Conservation (phyloP, 64 coral and sea anemone genomes). For the Actinia equina region DNA sequence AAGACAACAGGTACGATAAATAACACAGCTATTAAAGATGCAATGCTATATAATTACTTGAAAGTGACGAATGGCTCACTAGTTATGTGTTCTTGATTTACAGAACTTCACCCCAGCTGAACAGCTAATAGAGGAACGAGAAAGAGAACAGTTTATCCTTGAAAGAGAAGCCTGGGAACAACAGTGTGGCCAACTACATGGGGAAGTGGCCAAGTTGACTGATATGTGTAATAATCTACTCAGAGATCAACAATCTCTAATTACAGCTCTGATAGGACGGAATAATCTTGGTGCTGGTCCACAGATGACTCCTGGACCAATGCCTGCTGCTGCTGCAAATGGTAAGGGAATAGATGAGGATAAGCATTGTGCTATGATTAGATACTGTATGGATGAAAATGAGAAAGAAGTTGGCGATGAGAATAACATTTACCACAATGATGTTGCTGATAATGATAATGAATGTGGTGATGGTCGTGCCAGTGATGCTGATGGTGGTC, state of each 20-base stretch:
- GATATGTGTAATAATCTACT: conserved; percentile 86
- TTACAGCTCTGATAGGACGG: conserved; percentile 81
- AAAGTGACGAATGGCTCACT: neutral
- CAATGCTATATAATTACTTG: neutral
- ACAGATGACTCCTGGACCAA: neutral
- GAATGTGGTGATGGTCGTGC: too few species aligned
- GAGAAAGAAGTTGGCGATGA: too few species aligned
- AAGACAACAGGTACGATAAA: conserved; percentile 49
- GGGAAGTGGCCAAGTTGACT: conserved; percentile 73
- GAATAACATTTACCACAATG: too few species aligned
- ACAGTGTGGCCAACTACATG: conserved; percentile 79
- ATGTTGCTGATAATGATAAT: too few species aligned
- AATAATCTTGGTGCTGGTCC: neutral
- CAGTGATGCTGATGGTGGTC: too few species aligned
- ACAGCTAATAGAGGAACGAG: conserved; percentile 42
- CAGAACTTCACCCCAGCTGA: conserved; percentile 71
- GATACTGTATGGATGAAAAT: neutral
- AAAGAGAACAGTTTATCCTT: conserved; percentile 69
- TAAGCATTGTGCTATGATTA: neutral
- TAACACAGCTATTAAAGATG: neutral
- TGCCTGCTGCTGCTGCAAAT: neutral
- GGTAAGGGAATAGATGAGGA: neutral
- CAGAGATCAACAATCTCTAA: conserved; percentile 81
- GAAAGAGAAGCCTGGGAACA: conserved; percentile 84
- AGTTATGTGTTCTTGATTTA: neutral